Conservation (phyloP, 2,888 invertebrate genomes). For the Erebia ligea region DNA sequence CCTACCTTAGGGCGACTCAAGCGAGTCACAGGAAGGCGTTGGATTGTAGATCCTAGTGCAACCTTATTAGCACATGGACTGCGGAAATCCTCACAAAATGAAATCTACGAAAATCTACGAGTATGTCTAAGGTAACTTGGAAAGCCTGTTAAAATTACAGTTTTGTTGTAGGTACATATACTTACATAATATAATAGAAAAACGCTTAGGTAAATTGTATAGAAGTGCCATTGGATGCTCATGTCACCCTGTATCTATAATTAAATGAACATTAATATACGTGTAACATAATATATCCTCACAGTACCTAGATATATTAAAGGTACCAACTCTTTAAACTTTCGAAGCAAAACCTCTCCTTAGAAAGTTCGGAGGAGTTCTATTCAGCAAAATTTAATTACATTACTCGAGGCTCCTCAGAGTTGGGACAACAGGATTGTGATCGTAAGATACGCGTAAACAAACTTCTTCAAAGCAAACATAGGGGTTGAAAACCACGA, state of each 20-base stretch:
- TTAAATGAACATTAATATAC: neutral
- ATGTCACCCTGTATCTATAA: neutral
- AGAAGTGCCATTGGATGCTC: too few relatives aligned
- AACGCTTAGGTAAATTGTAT: too few relatives aligned
- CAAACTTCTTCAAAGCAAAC: slow-evolving; percentile 25
- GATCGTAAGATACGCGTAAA: slow-evolving; percentile 29
- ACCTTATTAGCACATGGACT: too few relatives aligned
- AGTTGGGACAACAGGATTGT: slow-evolving; percentile 23
- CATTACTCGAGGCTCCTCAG: slow-evolving; percentile 11
- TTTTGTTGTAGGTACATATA: too few relatives aligned
- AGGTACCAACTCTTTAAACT: slow-evolving; percentile 6
- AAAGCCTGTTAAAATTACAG: too few relatives aligned
- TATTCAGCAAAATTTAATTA: slow-evolving; percentile 21
- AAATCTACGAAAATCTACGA: too few relatives aligned
- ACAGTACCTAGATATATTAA: neutral
- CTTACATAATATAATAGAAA: too few relatives aligned
- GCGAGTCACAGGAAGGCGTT: too few relatives aligned
- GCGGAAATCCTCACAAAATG: too few relatives aligned
- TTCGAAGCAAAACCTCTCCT: slow-evolving; percentile 8
- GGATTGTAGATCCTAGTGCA: too few relatives aligned
- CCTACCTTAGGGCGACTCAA: too few relatives aligned
- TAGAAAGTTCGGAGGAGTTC: slow-evolving; percentile 14
- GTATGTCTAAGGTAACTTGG: too few relatives aligned
- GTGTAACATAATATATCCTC: neutral
- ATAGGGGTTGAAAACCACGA: slow-evolving; percentile 14